Conservation (phyloP, 35 echinoderm and acorn worm genomes). For the Hemicentrotus pulcherrimus region DNA sequence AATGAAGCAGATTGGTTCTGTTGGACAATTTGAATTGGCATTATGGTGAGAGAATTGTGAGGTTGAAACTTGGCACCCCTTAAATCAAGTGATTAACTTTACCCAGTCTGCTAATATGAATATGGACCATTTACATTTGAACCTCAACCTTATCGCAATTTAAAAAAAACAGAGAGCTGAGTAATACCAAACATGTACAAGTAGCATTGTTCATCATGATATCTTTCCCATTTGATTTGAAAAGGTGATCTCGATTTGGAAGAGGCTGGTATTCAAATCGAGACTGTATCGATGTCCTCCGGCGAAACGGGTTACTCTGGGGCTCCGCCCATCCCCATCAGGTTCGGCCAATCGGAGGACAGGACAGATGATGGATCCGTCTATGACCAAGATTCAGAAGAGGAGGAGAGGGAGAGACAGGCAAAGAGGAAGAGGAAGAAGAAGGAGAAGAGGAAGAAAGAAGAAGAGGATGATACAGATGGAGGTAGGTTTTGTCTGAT, state of each 20-base stretch:
- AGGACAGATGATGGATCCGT: conserved; percentile 8
- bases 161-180: too few species aligned
- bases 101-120: too few species aligned
- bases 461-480: background rate
- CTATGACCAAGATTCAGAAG: background rate
- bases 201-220: background rate
- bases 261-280: background rate
- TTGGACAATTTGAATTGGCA: too few species aligned
- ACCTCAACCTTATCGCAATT: too few species aligned
- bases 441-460: background rate
- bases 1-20: too few species aligned
- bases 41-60: too few species aligned
- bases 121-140: too few species aligned
- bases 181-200: too few species aligned
- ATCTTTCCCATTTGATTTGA: background rate
- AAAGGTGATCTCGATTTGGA: background rate
- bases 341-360: conserved; percentile 37
- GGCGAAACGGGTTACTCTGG: background rate
- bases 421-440: background rate
- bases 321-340: conserved; percentile 7
- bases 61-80: too few species aligned
- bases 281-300: conserved; percentile 21
- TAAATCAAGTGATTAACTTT: too few species aligned
- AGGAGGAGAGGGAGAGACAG: background rate
- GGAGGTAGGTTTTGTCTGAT: background rate